Base-by-base conservation (phyloP, 1,140 invertebrate genomes). In the Brachionus rubens region DNA sequence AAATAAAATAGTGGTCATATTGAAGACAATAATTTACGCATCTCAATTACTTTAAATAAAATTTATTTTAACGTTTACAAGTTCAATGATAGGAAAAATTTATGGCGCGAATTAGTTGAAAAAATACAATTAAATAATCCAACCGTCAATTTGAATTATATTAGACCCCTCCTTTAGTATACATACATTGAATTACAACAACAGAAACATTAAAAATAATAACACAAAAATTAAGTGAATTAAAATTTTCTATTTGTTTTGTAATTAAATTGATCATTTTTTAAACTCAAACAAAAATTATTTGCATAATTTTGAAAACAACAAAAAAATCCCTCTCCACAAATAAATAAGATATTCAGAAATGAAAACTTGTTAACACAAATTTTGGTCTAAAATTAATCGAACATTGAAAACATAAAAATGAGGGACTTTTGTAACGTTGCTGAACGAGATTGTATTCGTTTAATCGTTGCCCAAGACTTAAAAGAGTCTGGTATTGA, bases 341-440 rank as follows among this genome's bases (percentile, higher is more conserved):
- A n/a, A n/a, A n/a, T n/a, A n/a, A n/a, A n/a, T n/a, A n/a, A n/a
- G n/a, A n/a, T n/a, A n/a, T n/a, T n/a, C n/a, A n/a, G n/a, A n/a
- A n/a, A n/a, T n/a, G n/a, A n/a, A n/a, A n/a, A n/a, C n/a, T n/a
- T n/a, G n/a, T n/a, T n/a, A n/a, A n/a, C n/a, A n/a, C n/a, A n/a
- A n/a, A n/a, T n/a, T n/a, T n/a, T n/a, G n/a, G n/a, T n/a, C n/a
- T n/a, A n/a, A n/a, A n/a, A n/a, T n/a, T n/a, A n/a, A n/a, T n/a
- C n/a, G n/a, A n/a, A n/a, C n/a, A n/a, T n/a, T n/a, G n/a, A n/a
- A n/a, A n/a, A n/a, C n/a, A n/a, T n/a, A n/a, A n/a, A n/a, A 54
- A 72, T 72, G 68, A 72, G 68, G 41, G 68, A 72, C 21, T 72
- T 72, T 41, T 72, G 68, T 41, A 72, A 72, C 68, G 68, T 72